Evolutionary conservation across 2,113 vertebrate species (phyloP).

Genomic region (Melanocharis versteri): DNA sequence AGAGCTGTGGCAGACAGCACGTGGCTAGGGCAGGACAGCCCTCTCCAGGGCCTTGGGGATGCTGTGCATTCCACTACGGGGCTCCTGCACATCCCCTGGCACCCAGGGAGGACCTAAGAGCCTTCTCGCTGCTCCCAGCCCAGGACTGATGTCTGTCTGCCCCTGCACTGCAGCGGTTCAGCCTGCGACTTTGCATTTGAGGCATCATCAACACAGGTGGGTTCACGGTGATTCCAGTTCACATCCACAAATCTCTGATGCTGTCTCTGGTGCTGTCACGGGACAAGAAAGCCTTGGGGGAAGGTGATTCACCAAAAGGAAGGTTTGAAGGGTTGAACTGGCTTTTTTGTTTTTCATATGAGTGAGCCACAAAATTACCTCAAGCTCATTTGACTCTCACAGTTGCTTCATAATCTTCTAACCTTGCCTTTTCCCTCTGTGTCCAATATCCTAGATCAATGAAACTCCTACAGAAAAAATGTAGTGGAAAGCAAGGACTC

Average conservation of each 20-base stretch:
- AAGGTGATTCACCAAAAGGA: neutral
- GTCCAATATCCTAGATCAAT: neutral
- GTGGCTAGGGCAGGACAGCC: neutral
- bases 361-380: neutral
- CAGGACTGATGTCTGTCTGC: neutral
- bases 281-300: fast-evolving
- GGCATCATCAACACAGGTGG: neutral
- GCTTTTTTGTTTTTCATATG: neutral
- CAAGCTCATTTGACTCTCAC: neutral
- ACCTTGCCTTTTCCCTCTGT: neutral
- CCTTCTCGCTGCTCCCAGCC: neutral
- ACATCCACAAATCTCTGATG: neutral
- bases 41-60: neutral
- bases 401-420: neutral
- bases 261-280: neutral
- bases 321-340: neutral
- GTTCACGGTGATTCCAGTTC: neutral
- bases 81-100: neutral
- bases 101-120: neutral
- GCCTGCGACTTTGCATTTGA: neutral
- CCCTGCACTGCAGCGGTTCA: neutral
- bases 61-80: neutral
- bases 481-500: neutral
- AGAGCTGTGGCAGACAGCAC: neutral
- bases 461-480: neutral